phyloP scores from a whole-genome alignment of 2,888 invertebrate genomes.

The Drosophila maculinotata region DNA sequence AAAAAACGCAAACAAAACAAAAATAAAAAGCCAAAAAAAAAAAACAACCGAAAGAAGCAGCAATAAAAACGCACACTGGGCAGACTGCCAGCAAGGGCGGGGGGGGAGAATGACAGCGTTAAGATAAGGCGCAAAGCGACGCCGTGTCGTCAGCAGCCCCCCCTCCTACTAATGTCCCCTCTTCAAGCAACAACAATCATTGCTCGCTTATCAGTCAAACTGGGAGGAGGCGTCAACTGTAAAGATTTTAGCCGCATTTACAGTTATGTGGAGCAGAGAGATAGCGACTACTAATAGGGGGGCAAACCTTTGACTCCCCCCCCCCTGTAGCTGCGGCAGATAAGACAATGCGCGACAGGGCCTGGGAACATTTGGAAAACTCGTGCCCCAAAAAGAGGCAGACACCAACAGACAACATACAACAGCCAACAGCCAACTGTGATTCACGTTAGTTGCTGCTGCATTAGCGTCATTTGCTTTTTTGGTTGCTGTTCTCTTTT shows the following conservation, averaged over 20 bases:
- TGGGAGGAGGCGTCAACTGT: slow-evolving; percentile 30
- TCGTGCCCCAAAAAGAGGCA: slow-evolving; percentile 3
- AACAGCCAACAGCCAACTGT: slow-evolving; percentile 18
- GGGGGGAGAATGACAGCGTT: slow-evolving; percentile 26
- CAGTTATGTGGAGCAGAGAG: slow-evolving; percentile 47
- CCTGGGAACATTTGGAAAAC: slow-evolving; percentile 31
- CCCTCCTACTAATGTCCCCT: neutral
- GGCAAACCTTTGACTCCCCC: neutral
- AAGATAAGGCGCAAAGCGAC: slow-evolving; percentile 42
- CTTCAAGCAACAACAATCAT: slow-evolving; percentile 2
- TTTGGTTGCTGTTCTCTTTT: neutral
- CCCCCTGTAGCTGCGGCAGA: slow-evolving; percentile 30
- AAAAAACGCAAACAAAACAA: slow-evolving; percentile 43
- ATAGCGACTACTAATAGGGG: slow-evolving; percentile 39
- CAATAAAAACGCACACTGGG: slow-evolving; percentile 40
- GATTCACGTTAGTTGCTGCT: slow-evolving; percentile 39
- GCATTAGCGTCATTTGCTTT: slow-evolving; percentile 36
- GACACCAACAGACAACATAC: neutral
- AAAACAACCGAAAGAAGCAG: slow-evolving; percentile 6
- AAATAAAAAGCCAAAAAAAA: slow-evolving; percentile 7
- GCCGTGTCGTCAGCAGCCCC: slow-evolving; percentile 21
- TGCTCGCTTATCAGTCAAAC: slow-evolving; percentile 56
- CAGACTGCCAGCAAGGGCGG: slow-evolving; percentile 29
- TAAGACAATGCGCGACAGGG: slow-evolving; percentile 24
- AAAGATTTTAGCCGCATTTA: slow-evolving; percentile 9